Conservation (phyloP, 2,797 vertebrate species). For the Acrocephalus scirpaceus region DNA sequence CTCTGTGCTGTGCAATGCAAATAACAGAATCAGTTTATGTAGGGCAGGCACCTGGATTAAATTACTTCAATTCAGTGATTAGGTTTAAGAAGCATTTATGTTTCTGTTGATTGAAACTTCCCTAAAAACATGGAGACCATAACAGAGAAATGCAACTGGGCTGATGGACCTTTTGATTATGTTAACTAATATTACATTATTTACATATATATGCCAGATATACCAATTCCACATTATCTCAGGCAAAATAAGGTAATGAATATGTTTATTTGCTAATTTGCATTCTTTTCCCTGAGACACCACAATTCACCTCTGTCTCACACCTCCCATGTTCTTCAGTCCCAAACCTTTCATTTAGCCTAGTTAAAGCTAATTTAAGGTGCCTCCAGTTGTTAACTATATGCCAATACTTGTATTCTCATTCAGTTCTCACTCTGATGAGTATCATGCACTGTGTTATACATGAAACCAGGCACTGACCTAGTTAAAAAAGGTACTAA, state of each 20-base stretch:
- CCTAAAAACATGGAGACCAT: background rate
- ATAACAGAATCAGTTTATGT: background rate
- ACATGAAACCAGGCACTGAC: background rate
- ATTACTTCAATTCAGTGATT: background rate
- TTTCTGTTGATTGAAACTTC: background rate
- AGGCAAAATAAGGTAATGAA: background rate
- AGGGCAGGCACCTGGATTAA: background rate
- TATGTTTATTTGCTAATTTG: background rate
- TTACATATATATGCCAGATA: background rate
- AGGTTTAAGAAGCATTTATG: background rate
- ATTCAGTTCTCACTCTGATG: background rate
- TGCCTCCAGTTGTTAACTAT: background rate
- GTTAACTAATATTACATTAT: background rate
- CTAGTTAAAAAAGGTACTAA: background rate
- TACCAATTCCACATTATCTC: background rate
- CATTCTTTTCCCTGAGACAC: background rate
- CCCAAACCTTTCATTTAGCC: background rate
- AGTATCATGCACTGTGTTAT: background rate
- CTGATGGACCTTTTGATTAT: background rate
- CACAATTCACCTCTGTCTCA: background rate
- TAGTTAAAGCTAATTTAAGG: background rate
- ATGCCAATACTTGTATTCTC: background rate
- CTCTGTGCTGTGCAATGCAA: background rate
- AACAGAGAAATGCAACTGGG: background rate
- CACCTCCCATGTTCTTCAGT: background rate